Conservation (phyloP, 2,888 invertebrate genomes). For the Prionchulus punctatus region DNA sequence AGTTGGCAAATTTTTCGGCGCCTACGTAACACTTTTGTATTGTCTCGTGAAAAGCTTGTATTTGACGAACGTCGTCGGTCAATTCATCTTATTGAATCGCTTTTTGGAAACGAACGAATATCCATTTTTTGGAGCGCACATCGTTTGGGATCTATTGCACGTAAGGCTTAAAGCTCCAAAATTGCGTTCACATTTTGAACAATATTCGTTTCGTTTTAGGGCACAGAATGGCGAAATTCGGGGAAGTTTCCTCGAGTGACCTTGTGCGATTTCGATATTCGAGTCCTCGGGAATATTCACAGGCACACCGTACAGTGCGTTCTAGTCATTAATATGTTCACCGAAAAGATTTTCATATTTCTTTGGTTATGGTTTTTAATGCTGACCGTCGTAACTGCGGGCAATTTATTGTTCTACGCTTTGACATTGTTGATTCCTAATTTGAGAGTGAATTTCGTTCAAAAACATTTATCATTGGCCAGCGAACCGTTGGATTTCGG, state of each 20-base stretch:
- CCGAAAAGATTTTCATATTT: slow-evolving; percentile 32
- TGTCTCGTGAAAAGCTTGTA: slow-evolving; percentile 32
- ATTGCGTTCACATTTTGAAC: no score
- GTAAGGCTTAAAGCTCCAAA: no score
- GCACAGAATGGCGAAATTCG: slow-evolving; percentile 29
- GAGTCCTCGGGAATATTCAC: slow-evolving; percentile 32
- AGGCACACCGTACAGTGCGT: slow-evolving; percentile 25
- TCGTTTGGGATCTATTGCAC: slow-evolving; percentile 35
- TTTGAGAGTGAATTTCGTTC: slow-evolving; percentile 14
- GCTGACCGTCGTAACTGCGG: slow-evolving; percentile 22
- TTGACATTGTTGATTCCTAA: slow-evolving; percentile 16
- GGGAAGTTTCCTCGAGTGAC: slow-evolving; percentile 34
- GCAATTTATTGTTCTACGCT: slow-evolving; percentile 29
- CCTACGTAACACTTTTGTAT: slow-evolving; percentile 35
- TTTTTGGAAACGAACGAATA: slow-evolving; percentile 36
- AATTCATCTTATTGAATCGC: slow-evolving; percentile 38
- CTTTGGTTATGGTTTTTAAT: slow-evolving; percentile 33
- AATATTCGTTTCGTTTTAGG: slow-evolving; percentile 16
- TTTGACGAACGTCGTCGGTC: slow-evolving; percentile 35
- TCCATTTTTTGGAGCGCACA: slow-evolving; percentile 36
- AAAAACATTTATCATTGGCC: slow-evolving; percentile 17
- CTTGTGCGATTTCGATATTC: slow-evolving; percentile 32
- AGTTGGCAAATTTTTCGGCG: slow-evolving; percentile 36
- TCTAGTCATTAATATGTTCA: slow-evolving; percentile 28
- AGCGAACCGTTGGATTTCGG: slow-evolving; percentile 11